These are phyloP conservation scores for Cinara cedri DNA, from an alignment of 2,888 invertebrate genomes.

Conservation along the genomic window DNA sequence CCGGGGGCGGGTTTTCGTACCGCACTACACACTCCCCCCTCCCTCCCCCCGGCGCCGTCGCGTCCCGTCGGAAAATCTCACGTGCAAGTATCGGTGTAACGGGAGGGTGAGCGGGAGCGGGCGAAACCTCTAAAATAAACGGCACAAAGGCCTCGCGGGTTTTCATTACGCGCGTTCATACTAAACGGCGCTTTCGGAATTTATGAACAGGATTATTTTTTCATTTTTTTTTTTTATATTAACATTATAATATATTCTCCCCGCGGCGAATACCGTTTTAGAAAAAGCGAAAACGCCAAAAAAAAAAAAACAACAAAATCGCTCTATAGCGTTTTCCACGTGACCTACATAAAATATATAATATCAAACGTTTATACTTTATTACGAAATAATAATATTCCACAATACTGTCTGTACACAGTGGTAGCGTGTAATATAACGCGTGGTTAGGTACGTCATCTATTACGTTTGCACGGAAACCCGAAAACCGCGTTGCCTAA, in stretches of 20 bases:
- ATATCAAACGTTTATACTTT: neutral
- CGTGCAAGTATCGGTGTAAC: neutral
- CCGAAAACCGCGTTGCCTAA: too few species aligned
- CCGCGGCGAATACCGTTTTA: too few species aligned
- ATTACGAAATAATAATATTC: neutral
- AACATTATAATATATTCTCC: neutral
- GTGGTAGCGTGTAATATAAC: neutral
- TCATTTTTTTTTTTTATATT: neutral
- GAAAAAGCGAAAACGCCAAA: too few species aligned
- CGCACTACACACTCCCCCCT: neutral
- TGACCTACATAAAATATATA: neutral
- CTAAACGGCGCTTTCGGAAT: slow-evolving; percentile 50
- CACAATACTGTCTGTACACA: too few species aligned
- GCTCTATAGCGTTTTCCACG: neutral
- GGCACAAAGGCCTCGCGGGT: slow-evolving; percentile 18
- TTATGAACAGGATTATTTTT: slow-evolving; percentile 25
- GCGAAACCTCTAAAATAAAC: slow-evolving; percentile 17
- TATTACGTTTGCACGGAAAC: too few species aligned
- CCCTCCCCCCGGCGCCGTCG: neutral
- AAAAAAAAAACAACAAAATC: neutral
- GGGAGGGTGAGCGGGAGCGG: too few species aligned
- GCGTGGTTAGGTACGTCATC: too few species aligned
- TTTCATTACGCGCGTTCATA: slow-evolving; percentile 29
- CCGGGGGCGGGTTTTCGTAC: slow-evolving; percentile 25
- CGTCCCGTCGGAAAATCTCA: slow-evolving; percentile 9